Evolutionary conservation across 2,888 invertebrate genomes (phyloP).

Genomic region (Netelia melanura): DNA sequence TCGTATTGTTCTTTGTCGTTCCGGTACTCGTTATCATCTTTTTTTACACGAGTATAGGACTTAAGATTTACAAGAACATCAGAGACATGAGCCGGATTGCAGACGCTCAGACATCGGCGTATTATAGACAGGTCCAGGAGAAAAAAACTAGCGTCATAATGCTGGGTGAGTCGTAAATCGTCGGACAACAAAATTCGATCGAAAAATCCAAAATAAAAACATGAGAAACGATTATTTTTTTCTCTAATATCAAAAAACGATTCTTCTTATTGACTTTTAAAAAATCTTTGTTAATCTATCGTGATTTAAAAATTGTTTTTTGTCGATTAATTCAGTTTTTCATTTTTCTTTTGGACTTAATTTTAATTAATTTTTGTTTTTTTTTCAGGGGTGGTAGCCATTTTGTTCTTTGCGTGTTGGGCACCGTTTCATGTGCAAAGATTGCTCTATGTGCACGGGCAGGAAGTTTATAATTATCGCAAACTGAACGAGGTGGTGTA

Average conservation of each 20-base stretch:
- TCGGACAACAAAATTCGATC: neutral
- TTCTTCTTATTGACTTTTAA: neutral
- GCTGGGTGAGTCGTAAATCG: constrained; percentile 88
- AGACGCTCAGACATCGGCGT: constrained; percentile 88
- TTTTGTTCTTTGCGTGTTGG: constrained; percentile 98
- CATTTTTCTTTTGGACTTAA: constrained; percentile 1
- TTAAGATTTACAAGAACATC: constrained; percentile 87
- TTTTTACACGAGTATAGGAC: constrained; percentile 92
- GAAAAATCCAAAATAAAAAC: neutral
- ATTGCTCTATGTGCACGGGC: constrained; percentile 92
- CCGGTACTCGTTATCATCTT: constrained; percentile 91
- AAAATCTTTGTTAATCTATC: too few relatives aligned
- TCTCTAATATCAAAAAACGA: neutral
- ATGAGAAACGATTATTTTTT: neutral
- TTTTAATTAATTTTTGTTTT: constrained; percentile 6
- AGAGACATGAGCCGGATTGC: constrained; percentile 84
- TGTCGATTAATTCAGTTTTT: constrained; percentile 1
- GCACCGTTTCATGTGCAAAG: constrained; percentile 98
- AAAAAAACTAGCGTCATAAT: constrained; percentile 92
- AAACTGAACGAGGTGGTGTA: constrained; percentile 92
- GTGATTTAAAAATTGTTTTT: neutral
- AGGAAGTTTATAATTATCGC: constrained; percentile 87
- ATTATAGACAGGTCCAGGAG: constrained; percentile 89
- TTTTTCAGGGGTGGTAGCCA: constrained; percentile 93
- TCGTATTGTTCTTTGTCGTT: constrained; percentile 92